These are phyloP conservation scores for Plagodis dolabraria DNA, from an alignment of 2,888 invertebrate species.

Conservation along the genomic window DNA sequence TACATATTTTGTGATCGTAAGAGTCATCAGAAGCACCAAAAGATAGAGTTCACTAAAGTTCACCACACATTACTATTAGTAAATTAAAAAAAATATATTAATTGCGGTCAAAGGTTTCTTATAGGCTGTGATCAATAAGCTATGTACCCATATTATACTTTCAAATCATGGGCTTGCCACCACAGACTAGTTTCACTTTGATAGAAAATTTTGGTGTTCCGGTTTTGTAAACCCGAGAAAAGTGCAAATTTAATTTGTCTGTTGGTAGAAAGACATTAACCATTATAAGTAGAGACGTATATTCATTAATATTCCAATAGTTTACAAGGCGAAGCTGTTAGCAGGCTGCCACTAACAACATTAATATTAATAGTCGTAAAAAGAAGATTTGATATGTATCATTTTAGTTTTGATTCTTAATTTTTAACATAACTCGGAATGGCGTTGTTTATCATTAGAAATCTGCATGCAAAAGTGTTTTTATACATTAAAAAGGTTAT, in stretches of 20 bases:
- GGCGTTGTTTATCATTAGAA: too few species aligned
- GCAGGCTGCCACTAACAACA: conserved; percentile 17
- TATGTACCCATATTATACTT: conserved; percentile 13
- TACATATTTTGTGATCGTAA: conserved; percentile 24
- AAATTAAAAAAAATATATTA: conserved; percentile 26
- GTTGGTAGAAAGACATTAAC: conserved; percentile 6
- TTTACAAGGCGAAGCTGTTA: conserved; percentile 14
- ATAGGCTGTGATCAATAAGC: conserved; percentile 29
- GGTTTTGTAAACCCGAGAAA: conserved; percentile 19
- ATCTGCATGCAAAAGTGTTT: too few species aligned
- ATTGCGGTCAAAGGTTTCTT: conserved; percentile 29
- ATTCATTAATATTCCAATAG: conserved; percentile 18
- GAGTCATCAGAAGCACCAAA: conserved; percentile 26
- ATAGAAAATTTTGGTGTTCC: conserved; percentile 20
- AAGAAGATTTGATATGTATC: not conserved
- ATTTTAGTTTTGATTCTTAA: conserved; percentile 4
- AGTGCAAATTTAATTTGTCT: conserved; percentile 18
- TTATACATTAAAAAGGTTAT: too few species aligned
- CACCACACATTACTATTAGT: conserved; percentile 25
- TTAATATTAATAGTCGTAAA: conserved; percentile 8
- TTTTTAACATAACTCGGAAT: not conserved
- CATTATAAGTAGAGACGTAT: conserved; percentile 4
- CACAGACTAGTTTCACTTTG: conserved; percentile 31
- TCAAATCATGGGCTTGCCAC: conserved; percentile 18
- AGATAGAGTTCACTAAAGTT: conserved; percentile 28